These are phyloP conservation scores for Phymatocera aterrima DNA, from an alignment of 2,888 invertebrate species.

Conservation along the genomic window DNA sequence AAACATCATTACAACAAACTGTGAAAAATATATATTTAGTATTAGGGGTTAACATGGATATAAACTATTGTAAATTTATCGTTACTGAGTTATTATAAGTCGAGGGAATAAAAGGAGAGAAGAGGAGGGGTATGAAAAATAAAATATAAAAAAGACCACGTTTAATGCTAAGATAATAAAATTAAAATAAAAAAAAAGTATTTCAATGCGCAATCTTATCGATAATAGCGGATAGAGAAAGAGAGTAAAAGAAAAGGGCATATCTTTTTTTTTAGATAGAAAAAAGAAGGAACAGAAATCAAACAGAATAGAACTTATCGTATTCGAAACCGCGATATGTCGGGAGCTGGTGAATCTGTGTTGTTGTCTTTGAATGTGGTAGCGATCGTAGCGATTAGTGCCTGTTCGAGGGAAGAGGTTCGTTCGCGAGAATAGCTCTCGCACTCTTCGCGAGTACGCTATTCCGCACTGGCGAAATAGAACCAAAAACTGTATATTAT, in stretches of 20 bases:
- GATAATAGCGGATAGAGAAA: constrained; percentile 10
- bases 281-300: not conserved
- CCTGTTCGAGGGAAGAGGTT: constrained; percentile 68
- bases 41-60: not conserved
- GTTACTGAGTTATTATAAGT: constrained; percentile 11
- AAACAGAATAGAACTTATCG: not conserved
- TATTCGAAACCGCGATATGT: constrained; percentile 12
- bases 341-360: constrained; percentile 43
- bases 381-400: constrained; percentile 45
- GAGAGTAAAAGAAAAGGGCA: not conserved
- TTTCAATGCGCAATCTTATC: not conserved
- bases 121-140: not conserved
- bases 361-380: constrained; percentile 42
- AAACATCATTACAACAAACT: constrained; percentile 26
- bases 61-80: constrained; percentile 1
- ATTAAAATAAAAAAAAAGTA: not conserved
- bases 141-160: not conserved
- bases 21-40: constrained; percentile 8
- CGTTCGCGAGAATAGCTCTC: constrained; percentile 70
- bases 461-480: constrained; percentile 73
- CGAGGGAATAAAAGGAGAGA: not conserved
- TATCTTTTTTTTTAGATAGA: not conserved
- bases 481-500: constrained; percentile 63
- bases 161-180: not conserved
- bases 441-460: constrained; percentile 63